These are phyloP conservation scores for Melinaea menophilus DNA, from an alignment of 2,888 invertebrate genomes.

Conservation along the genomic window DNA sequence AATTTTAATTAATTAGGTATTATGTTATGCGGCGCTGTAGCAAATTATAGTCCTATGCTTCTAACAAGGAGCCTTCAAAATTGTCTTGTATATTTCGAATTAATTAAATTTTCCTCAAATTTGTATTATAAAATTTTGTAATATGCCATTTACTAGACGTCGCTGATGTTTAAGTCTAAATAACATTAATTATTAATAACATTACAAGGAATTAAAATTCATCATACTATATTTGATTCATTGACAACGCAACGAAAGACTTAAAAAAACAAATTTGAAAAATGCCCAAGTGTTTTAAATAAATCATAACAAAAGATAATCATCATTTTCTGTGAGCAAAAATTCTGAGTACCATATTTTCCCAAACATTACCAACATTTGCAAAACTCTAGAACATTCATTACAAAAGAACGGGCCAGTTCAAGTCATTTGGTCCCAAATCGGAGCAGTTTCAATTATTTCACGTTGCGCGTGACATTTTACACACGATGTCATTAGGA, in stretches of 20 bases:
- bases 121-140: too few relatives aligned
- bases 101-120: not conserved
- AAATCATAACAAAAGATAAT: too few relatives aligned
- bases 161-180: too few relatives aligned
- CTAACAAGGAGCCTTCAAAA: conserved; percentile 1
- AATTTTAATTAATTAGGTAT: conserved; percentile 17
- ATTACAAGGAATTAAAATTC: too few relatives aligned
- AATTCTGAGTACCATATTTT: not conserved
- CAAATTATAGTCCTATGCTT: not conserved
- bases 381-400: conserved; percentile 8
- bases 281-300: too few relatives aligned
- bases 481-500: conserved; percentile 18
- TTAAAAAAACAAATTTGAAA: too few relatives aligned
- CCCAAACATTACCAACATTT: not conserved
- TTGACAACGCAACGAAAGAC: too few relatives aligned
- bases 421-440: conserved; percentile 12
- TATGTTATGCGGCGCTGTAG: conserved; percentile 9
- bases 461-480: conserved; percentile 17
- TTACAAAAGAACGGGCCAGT: conserved; percentile 11
- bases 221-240: too few relatives aligned
- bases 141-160: too few relatives aligned
- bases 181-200: too few relatives aligned
- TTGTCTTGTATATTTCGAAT: conserved; percentile 1
- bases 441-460: conserved; percentile 16
- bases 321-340: too few relatives aligned